Evolutionary conservation across 2,797 vertebrate species (phyloP), one percentile per base, ranked within the genome.

Genomic region (Argyrosomus regius): DNA sequence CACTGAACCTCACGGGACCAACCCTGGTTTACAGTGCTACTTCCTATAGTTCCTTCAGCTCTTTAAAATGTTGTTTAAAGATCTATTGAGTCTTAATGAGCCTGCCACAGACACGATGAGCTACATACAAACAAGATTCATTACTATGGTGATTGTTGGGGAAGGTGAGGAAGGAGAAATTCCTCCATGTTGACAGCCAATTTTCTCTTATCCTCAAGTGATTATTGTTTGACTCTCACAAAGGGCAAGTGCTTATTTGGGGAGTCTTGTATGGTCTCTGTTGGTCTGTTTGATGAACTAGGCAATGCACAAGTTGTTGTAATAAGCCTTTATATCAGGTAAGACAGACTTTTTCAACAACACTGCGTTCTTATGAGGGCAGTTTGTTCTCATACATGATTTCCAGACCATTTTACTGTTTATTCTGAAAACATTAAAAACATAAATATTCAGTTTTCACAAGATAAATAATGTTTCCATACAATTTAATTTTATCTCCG

Each of bases 101-200:
- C 70, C 78, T 66, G 81, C 77, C 72, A 48, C 71, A 62, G 81
- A 71, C 78, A 75, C 66, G 78, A 84, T 67, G 77, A 88, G 72
- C 81, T 72, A 26, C 70, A 85, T 81, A 88, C 76, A 43, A 83
- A 86, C 80, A 77, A 78, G 81, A 91, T 91, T 82, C 69, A 91
- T 91, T 85, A 72, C 64, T 41, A 28, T 67, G 53, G 52, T 66
- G 61, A 72, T 74, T 67, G 71, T 57, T 68, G 45, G 60, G 26
- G 67, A 81, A 77, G 79, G 83, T 72, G 60, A 74, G 70, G 68
- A 83, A 56, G 69, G 80, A 80, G 61, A 58, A 52, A 75, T 43
- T 72, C 58, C 80, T 48, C 71, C 63, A 69, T 88, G 81, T 77
- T 90, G 88, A 91, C 85, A 80, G 35, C 50, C 28, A 78, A 68